These are phyloP conservation scores for Ctena decussata DNA, from an alignment of 2,888 invertebrate genomes.

Conservation along the genomic window DNA sequence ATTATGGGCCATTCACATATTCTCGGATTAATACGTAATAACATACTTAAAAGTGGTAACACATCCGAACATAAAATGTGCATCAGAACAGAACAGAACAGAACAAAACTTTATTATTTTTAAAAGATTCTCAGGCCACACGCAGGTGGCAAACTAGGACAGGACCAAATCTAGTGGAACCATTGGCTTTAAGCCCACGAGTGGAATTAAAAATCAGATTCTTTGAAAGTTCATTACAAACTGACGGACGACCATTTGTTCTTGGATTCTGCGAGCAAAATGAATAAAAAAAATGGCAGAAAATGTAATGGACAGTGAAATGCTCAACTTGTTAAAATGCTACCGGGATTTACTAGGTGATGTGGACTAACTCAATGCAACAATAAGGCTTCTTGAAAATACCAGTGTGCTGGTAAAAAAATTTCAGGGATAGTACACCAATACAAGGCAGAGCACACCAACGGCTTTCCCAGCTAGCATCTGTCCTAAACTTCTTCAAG, in stretches of 20 bases:
- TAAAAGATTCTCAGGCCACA: too few relatives aligned
- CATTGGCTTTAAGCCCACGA: constrained; percentile 25
- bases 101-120: too few relatives aligned
- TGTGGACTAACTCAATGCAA: neutral
- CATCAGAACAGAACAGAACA: too few relatives aligned
- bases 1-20: constrained; percentile 44
- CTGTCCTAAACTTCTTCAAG: constrained; percentile 22
- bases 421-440: constrained; percentile 32
- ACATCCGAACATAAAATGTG: constrained; percentile 2
- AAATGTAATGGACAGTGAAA: constrained; percentile 26
- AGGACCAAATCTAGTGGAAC: constrained; percentile 27
- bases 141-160: too few relatives aligned
- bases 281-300: neutral
- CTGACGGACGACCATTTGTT: constrained; percentile 22
- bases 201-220: constrained; percentile 25
- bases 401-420: constrained; percentile 30
- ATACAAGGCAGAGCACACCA: constrained; percentile 10
- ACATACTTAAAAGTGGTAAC: constrained; percentile 14
- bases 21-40: constrained; percentile 31
- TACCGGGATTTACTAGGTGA: neutral
- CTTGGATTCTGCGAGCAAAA: neutral
- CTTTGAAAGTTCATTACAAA: constrained; percentile 30
- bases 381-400: constrained; percentile 29
- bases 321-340: constrained; percentile 23
- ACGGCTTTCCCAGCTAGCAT: constrained; percentile 18